Percentiles rank a stretch among this genome's conserved stretches.
Conservation (phyloP, 2,797 vertebrate species). For the Sebastolobus alascanus region DNA sequence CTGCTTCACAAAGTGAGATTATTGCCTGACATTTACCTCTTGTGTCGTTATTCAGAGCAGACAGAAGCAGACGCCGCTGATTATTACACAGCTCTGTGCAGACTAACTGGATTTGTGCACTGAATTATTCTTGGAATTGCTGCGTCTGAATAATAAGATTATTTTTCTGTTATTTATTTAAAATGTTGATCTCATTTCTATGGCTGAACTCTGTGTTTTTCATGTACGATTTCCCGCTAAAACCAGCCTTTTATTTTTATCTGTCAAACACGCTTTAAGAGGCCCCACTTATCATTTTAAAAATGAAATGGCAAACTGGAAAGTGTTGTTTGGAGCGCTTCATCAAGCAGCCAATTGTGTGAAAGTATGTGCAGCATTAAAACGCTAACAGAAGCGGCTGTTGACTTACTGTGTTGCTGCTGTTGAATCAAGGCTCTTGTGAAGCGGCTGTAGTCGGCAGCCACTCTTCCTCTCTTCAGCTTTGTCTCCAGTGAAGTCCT, state of each 20-base stretch:
- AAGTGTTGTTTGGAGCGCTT: not conserved
- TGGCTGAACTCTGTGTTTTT: not conserved
- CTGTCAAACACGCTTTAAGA: not conserved
- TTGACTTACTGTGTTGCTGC: constrained; percentile 14
- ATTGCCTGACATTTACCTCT: constrained; percentile 11
- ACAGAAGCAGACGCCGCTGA: not conserved
- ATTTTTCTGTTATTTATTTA: constrained; percentile 1
- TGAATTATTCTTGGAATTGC: not conserved
- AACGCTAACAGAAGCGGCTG: constrained; percentile 19
- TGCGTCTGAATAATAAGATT: constrained; percentile 1
- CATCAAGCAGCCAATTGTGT: constrained; percentile 25
- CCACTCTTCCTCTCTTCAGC: not conserved
- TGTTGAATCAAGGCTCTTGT: constrained; percentile 20
- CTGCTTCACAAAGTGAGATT: constrained; percentile 6
- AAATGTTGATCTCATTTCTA: not conserved
- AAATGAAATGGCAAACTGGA: constrained; percentile 3
- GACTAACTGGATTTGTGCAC: not conserved
- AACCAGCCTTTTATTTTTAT: not conserved
- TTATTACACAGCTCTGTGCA: not conserved
- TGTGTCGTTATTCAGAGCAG: not conserved
- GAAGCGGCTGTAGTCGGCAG: constrained; percentile 1
- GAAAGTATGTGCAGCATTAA: constrained; percentile 15
- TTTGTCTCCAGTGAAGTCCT: constrained; percentile 21
- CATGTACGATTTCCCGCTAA: not conserved
- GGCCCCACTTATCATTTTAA: not conserved